Evolutionary conservation across 1,140 invertebrate genomes (phyloP).

Genomic region (Drosophila melanogaster): DNA sequence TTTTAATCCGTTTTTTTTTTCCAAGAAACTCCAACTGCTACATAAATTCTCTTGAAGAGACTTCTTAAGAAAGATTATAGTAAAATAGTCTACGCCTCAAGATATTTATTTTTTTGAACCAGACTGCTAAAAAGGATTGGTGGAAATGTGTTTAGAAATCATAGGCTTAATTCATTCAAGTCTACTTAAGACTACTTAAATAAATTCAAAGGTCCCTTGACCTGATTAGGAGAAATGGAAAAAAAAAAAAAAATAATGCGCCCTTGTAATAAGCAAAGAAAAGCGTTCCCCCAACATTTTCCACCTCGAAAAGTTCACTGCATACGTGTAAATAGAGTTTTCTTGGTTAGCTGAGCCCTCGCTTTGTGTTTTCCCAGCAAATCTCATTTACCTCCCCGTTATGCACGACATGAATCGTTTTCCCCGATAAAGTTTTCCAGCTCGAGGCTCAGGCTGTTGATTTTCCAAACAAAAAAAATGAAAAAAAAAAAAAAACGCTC

Average conservation of each 20-base stretch:
- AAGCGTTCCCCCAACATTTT: background rate
- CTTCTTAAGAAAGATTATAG: background rate
- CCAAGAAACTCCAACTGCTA: background rate
- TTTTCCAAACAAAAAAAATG: constrained; percentile 34
- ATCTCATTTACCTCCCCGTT: constrained; percentile 56
- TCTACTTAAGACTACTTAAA: too few species aligned
- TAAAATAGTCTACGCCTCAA: too few species aligned
- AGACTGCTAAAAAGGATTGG: too few species aligned
- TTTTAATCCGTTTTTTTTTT: constrained; percentile 2
- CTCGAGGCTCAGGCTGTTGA: constrained; percentile 41
- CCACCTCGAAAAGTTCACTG: constrained; percentile 17
- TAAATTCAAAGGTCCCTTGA: background rate
- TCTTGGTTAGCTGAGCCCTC: constrained; percentile 7
- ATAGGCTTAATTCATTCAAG: too few species aligned
- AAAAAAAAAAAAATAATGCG: background rate
- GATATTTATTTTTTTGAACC: too few species aligned
- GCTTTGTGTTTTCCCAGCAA: constrained; percentile 30
- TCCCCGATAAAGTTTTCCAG: constrained; percentile 58
- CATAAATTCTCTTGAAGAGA: background rate
- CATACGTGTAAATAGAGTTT: constrained; percentile 6
- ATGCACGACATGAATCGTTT: constrained; percentile 43
- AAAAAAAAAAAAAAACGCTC: constrained; percentile 14
- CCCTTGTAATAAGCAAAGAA: background rate
- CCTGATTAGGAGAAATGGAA: background rate
- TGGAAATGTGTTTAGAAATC: too few species aligned